Base-by-base conservation (phyloP, 2,888 invertebrate species). In the Lepidochrysops patricia region DNA sequence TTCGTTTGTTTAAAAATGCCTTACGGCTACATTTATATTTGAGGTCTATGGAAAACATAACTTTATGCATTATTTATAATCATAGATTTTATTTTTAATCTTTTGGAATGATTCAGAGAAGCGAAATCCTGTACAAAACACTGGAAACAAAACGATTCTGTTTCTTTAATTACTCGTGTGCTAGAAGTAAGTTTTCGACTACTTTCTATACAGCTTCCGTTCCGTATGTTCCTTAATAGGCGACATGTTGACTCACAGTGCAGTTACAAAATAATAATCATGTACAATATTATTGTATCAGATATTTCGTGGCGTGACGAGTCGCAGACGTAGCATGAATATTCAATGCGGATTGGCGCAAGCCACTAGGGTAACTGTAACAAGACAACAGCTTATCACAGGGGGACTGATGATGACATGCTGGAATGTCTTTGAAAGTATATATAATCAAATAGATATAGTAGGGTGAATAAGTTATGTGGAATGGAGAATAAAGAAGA, bases 211-310 rank as follows among this genome's bases (percentile, higher is more conserved):
- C 52, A 50, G 26, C 50, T 52, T 32, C 35, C 34, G 58, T 58
- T 50, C 52, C 52, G 34, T 35, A 50, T 34, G 13, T 25, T 23
- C 58, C 50, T 15, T 59, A 59, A 9, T 34, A 12, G 35, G 52
- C 26, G 15, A 7, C 34, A 34, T 9, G 7, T 15, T 59, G 58
- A 59, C 26, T 59, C 58, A 59, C 15, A 4, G 32, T 32, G 52
- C 58, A 35, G 35, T 32, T 50, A 58, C 50, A 50, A 58, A 58
- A 58, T 34, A 58, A 32, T 48, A 49, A 49, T 50, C 58, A 35
- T 15, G 15, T 25, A 32, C 34, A 58, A 58, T 50, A 54, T 15
- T 29, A 29, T 5, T 50, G 19, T 26, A 32, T 19, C 54, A 19
- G 29, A 27, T 15, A 29, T 27, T 29, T 54, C 15, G 29, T 27